phyloP scores from a whole-genome alignment of 2,888 invertebrate genomes.

The Eilema caniola region DNA sequence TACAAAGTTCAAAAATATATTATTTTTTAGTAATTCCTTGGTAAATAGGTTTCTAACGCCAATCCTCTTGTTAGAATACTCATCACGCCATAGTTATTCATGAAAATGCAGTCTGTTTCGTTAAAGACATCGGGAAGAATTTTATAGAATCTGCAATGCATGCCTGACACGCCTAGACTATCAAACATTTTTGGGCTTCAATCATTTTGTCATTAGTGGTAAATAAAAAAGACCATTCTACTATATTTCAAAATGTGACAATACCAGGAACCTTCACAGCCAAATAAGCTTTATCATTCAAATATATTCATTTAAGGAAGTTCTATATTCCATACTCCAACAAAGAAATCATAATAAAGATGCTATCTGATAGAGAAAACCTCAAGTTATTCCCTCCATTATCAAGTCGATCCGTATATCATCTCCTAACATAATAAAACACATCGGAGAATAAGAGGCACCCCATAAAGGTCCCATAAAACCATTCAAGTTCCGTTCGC shows the following conservation, averaged over 20 bases:
- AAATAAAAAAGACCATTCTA: not conserved
- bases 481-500: constrained; percentile 59
- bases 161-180: not conserved
- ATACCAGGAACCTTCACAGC: not conserved
- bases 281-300: not conserved
- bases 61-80: not conserved
- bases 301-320: constrained; percentile 5
- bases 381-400: constrained; percentile 26
- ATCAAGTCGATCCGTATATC: constrained; percentile 41
- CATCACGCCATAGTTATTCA: not conserved
- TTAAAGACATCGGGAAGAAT: too few species aligned
- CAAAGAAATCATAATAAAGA: constrained; percentile 27
- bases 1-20: too few species aligned
- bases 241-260: constrained; percentile 1
- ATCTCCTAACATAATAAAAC: constrained; percentile 51
- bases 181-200: not conserved
- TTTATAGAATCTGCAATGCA: not conserved
- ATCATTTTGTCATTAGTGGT: not conserved
- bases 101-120: not conserved
- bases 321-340: not conserved
- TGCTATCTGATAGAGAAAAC: constrained; percentile 22
- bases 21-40: too few species aligned
- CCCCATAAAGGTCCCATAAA: constrained; percentile 67
- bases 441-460: constrained; percentile 43
- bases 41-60: not conserved